A percentile compares a stretch with the other conserved stretches of the same genome.
These are phyloP conservation scores for Unio pictorum DNA, from an alignment of 2,888 invertebrate species.

Conservation along the genomic window DNA sequence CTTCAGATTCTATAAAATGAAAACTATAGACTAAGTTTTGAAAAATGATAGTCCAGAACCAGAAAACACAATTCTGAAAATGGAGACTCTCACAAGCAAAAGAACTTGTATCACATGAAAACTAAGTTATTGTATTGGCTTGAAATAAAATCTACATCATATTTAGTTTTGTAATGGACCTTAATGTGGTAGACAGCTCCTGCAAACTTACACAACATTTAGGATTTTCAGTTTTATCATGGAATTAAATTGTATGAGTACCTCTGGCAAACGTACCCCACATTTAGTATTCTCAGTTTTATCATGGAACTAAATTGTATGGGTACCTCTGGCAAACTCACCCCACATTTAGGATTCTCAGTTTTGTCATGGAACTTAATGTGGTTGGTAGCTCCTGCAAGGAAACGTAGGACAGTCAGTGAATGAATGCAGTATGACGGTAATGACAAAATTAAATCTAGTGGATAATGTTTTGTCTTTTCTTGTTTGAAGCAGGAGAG, in stretches of 20 bases:
- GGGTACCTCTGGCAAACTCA: slow-evolving; percentile 81
- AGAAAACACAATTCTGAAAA: no score
- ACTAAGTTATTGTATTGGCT: neutral
- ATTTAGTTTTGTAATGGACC: slow-evolving; percentile 88
- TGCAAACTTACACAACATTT: no score
- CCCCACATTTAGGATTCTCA: slow-evolving; percentile 77
- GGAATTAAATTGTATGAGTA: slow-evolving; percentile 94
- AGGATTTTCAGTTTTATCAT: slow-evolving; percentile 81
- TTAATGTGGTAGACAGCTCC: slow-evolving; percentile 88
- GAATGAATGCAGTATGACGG: neutral
- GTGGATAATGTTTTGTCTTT: no score
- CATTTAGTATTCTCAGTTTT: slow-evolving; percentile 81
- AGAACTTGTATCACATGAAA: neutral
- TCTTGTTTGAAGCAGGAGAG: no score
- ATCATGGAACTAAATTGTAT: slow-evolving; percentile 94
- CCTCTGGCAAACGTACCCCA: slow-evolving; percentile 76
- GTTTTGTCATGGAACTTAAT: slow-evolving; percentile 93
- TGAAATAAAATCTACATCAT: slow-evolving; percentile 63
- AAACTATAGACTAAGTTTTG: no score
- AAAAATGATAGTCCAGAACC: no score
- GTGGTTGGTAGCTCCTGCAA: slow-evolving; percentile 88
- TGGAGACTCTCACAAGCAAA: no score
- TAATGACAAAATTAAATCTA: neutral
- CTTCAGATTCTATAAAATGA: no score
- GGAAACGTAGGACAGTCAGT: neutral